Conservation (phyloP, 2,113 vertebrate species). For the Hemiscyllium ocellatum region DNA sequence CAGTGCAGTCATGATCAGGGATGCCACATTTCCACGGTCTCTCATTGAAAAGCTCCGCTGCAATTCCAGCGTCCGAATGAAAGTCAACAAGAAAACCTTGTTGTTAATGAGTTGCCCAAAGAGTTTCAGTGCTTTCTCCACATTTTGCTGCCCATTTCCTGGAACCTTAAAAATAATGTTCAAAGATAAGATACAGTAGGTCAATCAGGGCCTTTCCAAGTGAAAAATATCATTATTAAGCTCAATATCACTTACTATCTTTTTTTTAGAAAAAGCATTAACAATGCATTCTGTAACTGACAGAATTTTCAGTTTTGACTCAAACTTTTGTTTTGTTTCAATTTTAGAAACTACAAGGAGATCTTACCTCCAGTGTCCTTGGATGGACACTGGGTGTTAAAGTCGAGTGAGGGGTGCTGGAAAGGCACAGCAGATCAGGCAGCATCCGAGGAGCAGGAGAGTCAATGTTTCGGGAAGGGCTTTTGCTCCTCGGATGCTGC, state of each 20-base stretch:
- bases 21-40: constrained; percentile 92
- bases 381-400: background rate
- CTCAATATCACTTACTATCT: background rate
- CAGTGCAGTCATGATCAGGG: constrained; percentile 94
- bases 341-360: background rate
- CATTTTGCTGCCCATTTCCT: constrained; percentile 85
- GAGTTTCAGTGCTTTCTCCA: constrained; percentile 93
- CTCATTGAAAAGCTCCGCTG: constrained; percentile 98
- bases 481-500: too few relatives aligned
- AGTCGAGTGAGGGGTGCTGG: too few relatives aligned
- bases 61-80: constrained; percentile 89
- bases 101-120: constrained; percentile 97
- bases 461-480: too few relatives aligned
- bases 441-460: too few relatives aligned
- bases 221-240: background rate
- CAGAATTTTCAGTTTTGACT: background rate
- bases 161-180: constrained; percentile 67
- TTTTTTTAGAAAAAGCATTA: background rate
- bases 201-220: background rate
- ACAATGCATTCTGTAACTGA: background rate
- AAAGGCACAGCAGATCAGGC: too few relatives aligned
- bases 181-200: background rate
- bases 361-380: background rate
- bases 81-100: constrained; percentile 92
- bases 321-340: background rate